Conservation (phyloP, 2,797 vertebrate genomes). For the Alosa sapidissima region DNA sequence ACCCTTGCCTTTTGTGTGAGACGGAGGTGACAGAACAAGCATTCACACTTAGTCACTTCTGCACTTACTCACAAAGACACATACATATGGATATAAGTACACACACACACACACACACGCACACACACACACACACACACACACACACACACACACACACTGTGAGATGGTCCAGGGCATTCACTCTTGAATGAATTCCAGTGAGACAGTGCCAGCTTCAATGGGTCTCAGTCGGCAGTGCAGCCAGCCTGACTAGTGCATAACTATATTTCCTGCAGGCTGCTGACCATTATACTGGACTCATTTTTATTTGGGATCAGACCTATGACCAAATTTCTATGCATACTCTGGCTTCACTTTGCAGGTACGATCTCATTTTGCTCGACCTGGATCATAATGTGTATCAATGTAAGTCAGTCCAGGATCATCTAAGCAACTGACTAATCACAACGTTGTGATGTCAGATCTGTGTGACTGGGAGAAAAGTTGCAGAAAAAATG, state of each 20-base stretch:
- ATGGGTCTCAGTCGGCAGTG: neutral
- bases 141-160: neutral
- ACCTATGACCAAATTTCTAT: too few species aligned
- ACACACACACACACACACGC: constrained; percentile 7
- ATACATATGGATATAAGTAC: neutral
- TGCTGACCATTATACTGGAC: too few species aligned
- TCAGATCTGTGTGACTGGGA: too few species aligned
- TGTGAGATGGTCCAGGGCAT: too few species aligned
- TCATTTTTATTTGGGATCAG: too few species aligned
- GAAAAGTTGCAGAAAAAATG: too few species aligned
- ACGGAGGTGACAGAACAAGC: constrained; percentile 38
- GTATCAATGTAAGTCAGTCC: too few species aligned
- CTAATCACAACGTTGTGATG: too few species aligned
- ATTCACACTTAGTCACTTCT: neutral
- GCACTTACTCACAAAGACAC: neutral
- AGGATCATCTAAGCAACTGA: too few species aligned
- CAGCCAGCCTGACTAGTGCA: neutral
- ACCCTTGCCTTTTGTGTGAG: constrained; percentile 31
- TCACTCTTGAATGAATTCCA: neutral
- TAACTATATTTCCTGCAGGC: neutral
- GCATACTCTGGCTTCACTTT: too few species aligned
- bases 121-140: neutral
- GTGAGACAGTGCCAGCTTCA: neutral
- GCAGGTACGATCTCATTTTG: too few species aligned
- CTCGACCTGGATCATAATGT: too few species aligned